Evolutionary conservation across 2,113 vertebrate species (phyloP), one percentile per base, ranked within the genome.

Genomic region (Deroptyus accipitrinus): DNA sequence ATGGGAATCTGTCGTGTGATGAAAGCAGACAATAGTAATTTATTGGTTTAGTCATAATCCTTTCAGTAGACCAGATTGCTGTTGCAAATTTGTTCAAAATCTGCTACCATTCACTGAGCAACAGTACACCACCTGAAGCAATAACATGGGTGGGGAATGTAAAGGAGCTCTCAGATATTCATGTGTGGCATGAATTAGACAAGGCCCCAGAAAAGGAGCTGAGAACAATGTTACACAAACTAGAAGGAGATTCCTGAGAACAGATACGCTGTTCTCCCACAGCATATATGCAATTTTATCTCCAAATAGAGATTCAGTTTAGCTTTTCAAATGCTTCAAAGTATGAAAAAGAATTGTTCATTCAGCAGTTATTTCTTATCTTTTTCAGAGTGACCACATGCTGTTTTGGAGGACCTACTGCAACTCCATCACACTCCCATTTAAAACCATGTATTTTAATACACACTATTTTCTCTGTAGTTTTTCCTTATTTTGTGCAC

Each of bases 81-180:
- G 96, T 87, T 97, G 96, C 91, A 92, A 96, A 95, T 94, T 96
- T 97, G 80, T 94, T 89, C 92, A 92, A 94, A 97, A 95, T 96
- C 96, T 97, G 94, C 91, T 96, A 90, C 88, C 96, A 95, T 94
- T 94, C 87, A 94, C 96, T 63, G 89, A 95, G 86, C 89, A 81
- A 49, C 30, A 78, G 83, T 57, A 70, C 76, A 88, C 68, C 88
- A 97, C 90, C 84, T 96, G 94, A 80, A 97, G 96, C 95, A 95
- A 94, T 67, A 86, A 92, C 76, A 73, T 46, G 95, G 95, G 96
- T 95, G 93, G 92, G 66, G 93, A 95, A 80, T 90, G 51, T 67
- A 94, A 92, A 94, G 83, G 49, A 95, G 64, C 64, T 35, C 41
- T 85, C 4, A 0, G 33, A 66, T 61, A 73, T 19, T 69, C 63